Base-by-base conservation (phyloP, 2,888 invertebrate species). In the Pyrochroa serraticornis region DNA sequence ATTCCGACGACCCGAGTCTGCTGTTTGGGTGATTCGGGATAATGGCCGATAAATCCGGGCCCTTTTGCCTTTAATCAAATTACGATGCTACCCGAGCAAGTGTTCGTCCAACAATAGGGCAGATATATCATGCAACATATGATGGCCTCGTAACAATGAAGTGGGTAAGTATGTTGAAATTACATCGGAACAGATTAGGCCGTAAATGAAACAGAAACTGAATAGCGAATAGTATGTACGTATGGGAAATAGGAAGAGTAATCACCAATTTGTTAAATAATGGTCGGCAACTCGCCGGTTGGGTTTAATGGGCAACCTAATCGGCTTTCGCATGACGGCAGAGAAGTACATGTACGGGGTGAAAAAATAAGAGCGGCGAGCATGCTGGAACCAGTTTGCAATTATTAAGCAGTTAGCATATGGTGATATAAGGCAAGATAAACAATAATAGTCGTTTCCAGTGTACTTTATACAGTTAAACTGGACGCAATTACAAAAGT, bases 401-500 rank as follows among this genome's bases (percentile, higher is more conserved):
- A 70, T 72, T 71, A 72, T 71, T 69, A 70, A 71, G 71, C 67
- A 71, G 71, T 69, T 67, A 68, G 57, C 65, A 65, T 68, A 68
- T 71, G 70, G 67, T 67, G 71, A 72, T 72, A 67, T 68, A 69
- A 69, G 64, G 63, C 48, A 59, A 69, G 71, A 72, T 72, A 72
- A 70, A 69, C 66, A 71, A 71, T 70, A 70, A 70, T 66, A 68
- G 69, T 68, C 63, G 71, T 69, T 71, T 66, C 65, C 70, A 64
- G 67, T 67, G 71, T 67, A 67, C 65, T 69, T 68, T 67, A 64
- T 68, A 71, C 70, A 70, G 71, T 72, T 71, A 71, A 71, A 71
- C 71, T 67, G 71, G 71, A 69, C 63, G 69, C 70, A 69, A 69
- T 71, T 71, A 71, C 68, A 70, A 69, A 69, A 70, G 69, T 64